Evolutionary conservation across 2,113 vertebrate species (phyloP), one percentile per base, ranked within the genome.

Genomic region (Oreamnos americanus): DNA sequence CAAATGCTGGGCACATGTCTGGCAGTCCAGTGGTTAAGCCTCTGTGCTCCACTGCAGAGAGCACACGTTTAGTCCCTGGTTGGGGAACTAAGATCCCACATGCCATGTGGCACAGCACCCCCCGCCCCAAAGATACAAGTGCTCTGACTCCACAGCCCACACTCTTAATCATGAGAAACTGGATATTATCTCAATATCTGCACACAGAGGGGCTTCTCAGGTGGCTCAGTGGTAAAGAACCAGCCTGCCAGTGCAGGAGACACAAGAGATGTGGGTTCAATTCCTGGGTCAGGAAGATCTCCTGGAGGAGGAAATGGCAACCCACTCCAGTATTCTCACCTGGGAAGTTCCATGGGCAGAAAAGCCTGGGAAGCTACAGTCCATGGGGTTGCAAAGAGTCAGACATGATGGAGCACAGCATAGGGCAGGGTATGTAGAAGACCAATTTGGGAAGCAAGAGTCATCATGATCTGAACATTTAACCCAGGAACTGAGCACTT

Each of bases 111-210:
- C 19, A 12, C 6, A n/a, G 79, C 79, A 39, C 1, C 4, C 64
- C 64, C 9, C 0, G 0, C 30, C 15, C 17, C 2, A 2, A 79
- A n/a, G n/a, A 4, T 6, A 82, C 39, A 84, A 91, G 53, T 3
- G 11, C 47, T 74, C 43, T 53, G 62, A 90, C 45, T 67, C 49
- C 17, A 90, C 0, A 64, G 95, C 55, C 23, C 2, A 11, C n/a
- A 57, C 2, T 14, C 57, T 88, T 43, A 51, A 74, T 45, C 17
- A 23, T 0, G n/a, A 76, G 23, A 79, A 76, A 92, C 49, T 81
- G 26, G 36, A 16, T 64, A 87, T 36, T 23, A 62, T 16, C 57
- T 79, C 64, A 36, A 90, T 64, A 30, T 10, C 6, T 36, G 1
- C 21, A 33, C 16, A 89, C 12, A 76, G 71, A 76, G 71, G 71